Percentiles rank a stretch among this genome's conserved stretches.
These are phyloP conservation scores for Pseudotriccus pelzelni DNA, from an alignment of 2,797 vertebrate species.

Conservation along the genomic window DNA sequence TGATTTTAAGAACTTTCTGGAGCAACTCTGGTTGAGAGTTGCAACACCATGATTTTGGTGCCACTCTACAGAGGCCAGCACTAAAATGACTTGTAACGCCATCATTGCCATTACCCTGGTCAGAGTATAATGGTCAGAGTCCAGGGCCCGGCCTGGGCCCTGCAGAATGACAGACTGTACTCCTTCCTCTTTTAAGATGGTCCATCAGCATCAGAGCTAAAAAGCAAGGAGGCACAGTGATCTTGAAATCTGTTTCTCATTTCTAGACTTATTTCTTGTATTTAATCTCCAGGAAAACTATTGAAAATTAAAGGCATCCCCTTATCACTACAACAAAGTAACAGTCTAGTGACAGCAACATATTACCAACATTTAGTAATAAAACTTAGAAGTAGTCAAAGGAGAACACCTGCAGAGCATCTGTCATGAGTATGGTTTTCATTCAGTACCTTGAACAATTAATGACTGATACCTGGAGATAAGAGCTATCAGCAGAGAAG, in stretches of 20 bases:
- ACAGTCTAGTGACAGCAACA: not conserved
- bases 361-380: not conserved
- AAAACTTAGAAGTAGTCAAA: not conserved
- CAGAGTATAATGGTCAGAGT: no score
- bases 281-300: not conserved
- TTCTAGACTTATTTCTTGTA: not conserved
- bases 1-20: not conserved
- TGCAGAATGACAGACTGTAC: not conserved
- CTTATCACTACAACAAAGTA: not conserved
- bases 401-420: not conserved
- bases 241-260: not conserved
- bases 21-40: not conserved
- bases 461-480: slow-evolving; percentile 76
- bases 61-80: not conserved
- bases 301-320: not conserved
- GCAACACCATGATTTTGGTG: not conserved
- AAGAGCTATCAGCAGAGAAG: slow-evolving; percentile 89
- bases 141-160: not conserved
- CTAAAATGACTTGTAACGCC: not conserved
- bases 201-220: not conserved
- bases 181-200: not conserved
- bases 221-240: not conserved
- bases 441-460: not conserved
- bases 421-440: not conserved
- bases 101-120: not conserved